A percentile compares a stretch with the other conserved stretches of the same genome.
Conservation (phyloP, 2,888 invertebrate genomes). For the Sinodicranocentrus sp. region DNA sequence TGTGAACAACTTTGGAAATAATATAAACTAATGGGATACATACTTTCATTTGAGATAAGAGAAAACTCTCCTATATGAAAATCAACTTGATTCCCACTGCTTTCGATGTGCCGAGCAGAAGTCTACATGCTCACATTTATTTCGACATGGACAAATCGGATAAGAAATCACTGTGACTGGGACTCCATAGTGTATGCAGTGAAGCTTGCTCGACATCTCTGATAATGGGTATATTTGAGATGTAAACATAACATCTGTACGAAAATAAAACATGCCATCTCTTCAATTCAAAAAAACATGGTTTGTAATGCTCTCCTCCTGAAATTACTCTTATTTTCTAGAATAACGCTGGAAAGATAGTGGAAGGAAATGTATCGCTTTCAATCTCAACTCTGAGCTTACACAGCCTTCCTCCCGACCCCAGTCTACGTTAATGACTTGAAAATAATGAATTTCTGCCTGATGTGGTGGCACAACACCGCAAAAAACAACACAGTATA, state of each 20-base stretch:
- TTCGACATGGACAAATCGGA: slow-evolving; percentile 26
- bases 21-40: too few species aligned
- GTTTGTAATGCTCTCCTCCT: not conserved
- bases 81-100: too few species aligned
- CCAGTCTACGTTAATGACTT: slow-evolving; percentile 46
- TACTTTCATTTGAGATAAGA: too few species aligned
- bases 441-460: slow-evolving; percentile 55
- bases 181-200: slow-evolving; percentile 9
- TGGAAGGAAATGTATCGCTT: not conserved
- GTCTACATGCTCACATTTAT: too few species aligned
- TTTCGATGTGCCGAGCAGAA: too few species aligned
- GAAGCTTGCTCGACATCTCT: not conserved
- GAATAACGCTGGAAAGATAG: not conserved
- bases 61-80: too few species aligned
- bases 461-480: not conserved
- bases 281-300: too few species aligned
- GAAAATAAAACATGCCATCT: too few species aligned
- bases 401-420: not conserved
- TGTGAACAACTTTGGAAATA: not conserved
- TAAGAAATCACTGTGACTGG: slow-evolving; percentile 1
- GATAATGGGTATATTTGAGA: not conserved
- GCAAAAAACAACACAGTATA: not conserved
- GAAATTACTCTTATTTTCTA: not conserved
- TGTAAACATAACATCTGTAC: not conserved
- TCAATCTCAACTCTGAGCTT: not conserved